Base-by-base conservation (phyloP, 2,888 invertebrate genomes). In the Epinotia brunnichana region DNA sequence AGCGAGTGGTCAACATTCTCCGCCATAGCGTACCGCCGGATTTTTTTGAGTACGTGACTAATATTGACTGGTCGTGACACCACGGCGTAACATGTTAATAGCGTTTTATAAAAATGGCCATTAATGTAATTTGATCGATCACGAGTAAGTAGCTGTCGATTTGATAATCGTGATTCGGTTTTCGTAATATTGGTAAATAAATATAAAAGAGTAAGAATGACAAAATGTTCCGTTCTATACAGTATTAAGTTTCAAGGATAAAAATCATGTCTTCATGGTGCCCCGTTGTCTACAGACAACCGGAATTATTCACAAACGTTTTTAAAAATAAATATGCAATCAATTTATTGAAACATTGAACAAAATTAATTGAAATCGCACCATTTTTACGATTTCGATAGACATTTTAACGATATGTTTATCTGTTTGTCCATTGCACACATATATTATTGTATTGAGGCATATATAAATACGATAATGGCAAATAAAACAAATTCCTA, bases 1-100 rank as follows among this genome's bases (percentile, higher is more conserved):
- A 82, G 86, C 86, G 83, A 90, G 88, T 87, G 91, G 91, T 91
- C 91, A 90, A 87, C 84, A 85, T 86, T 87, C 86, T 84, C 83
- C 82, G 77, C 81, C 81, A 81, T 82, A 83, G 80, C 83, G 83
- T 83, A 77, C 81, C 63, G 74, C 39, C 70, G 77, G 77, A 76
- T 73, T 77, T 88, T 77, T 79, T 78, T 81, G 77, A 77, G 81
- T 79, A 85, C 83, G 82, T 86, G 83, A 86, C 85, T 82, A 75
- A 68, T 74, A 71, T 69, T 75, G 66, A 74, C 60, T 71, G 73
- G 59, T 68, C 68, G 69, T 75, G 61, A 71, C 71, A 71, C 61
- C 71, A 69, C 29, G 35, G 60, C 29, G 64, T 73, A 66, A 70
- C 64, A 73, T 70, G 70, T 73, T 73, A 66, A 70, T 70, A 74